Base-by-base conservation (phyloP, 2,797 vertebrate genomes). In the Liparis tanakae region DNA sequence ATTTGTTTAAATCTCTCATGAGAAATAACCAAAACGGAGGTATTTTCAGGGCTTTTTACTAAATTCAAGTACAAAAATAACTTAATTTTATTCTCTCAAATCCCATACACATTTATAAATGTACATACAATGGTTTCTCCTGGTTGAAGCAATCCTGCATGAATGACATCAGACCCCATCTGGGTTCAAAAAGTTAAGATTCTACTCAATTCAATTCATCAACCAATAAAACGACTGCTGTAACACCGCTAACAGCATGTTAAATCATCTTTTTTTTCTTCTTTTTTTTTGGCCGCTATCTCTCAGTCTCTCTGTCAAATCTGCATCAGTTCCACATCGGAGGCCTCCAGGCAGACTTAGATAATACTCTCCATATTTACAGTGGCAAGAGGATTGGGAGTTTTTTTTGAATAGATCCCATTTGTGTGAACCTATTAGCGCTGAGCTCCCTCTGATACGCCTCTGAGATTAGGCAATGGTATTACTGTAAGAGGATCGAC, bases 401-500 rank as follows among this genome's bases (percentile, higher is more conserved):
- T 69, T 83, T 88, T 41, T 25, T 89, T 87, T 82, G 74, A 88
- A 83, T 78, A 74, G 89, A 93, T 92, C 90, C 87, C 88, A 89
- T 93, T 92, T 91, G 86, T 85, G 86, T 89, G 90, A 93, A 91
- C 88, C 91, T 91, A 87, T 92, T 91, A 92, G 85, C 83, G 83
- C 74, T 46, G 83, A 88, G 89, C 87, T 78, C 80, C 70, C 87
- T 81, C 78, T 91, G 92, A 93, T 92, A 92, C 85, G 90, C 87
- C 84, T 87, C 88, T 88, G 87, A 93, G 91, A 93, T 93, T 91
- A 92, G 84, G 87, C 80, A 83, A 88, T 74, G 88, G 91, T 85
- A 91, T 93, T 92, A 92, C 88, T 77, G 88, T 92, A 92, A 93
- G 91, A 92, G 91, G 91, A 93, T 93, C 87, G 88, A 81, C 81